Evolutionary conservation across 2,797 vertebrate genomes (phyloP), one percentile per base, ranked within the genome.

Genomic region (Malacoraja senta): DNA sequence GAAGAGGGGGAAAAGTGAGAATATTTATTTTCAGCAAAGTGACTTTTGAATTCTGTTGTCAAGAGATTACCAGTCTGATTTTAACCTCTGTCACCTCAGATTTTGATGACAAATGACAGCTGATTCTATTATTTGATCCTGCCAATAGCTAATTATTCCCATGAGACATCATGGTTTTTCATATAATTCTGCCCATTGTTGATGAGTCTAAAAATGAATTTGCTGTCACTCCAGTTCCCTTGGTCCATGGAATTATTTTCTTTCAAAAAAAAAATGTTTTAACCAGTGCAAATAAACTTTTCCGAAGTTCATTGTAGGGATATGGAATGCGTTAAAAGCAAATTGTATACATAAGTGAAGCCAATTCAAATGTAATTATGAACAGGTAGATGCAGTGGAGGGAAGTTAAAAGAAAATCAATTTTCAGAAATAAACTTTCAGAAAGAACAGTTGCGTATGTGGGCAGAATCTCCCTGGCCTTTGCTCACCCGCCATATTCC

Each of bases 51-150:
- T 88, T 10, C n/a, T 68, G 63, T 68, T 68, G 63, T 63, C 21
- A 88, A 68, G 84, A 21, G 84, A 68, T 88, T 68, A 65, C n/a
- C 19, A 63, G 84, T 21, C n/a, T 88, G 84, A 68, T 88, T 88
- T 63, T 88, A 68, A 88, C 84, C 63, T 65, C 65, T 63, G 63
- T 68, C 84, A 38, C n/a, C 61, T 88, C 84, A 12, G 63, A 68
- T 84, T 86, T 88, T 88, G 84, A 88, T 68, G 35, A 35, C n/a
- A 88, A 68, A n/a, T 35, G 84, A 68, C 84, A 88, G 84, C 63
- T 65, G 84, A 88, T 68, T 88, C n/a, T 88, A 35, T 68, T 88
- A 65, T 88, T 35, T 88, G 17, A 88, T 21, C 65, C 63, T 8
- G 19, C 63, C 63, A 88, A 88, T 63, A 68, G 17, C 84, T 35